phyloP scores from a whole-genome alignment of 2,113 vertebrate species.

The Aepyceros melampus region DNA sequence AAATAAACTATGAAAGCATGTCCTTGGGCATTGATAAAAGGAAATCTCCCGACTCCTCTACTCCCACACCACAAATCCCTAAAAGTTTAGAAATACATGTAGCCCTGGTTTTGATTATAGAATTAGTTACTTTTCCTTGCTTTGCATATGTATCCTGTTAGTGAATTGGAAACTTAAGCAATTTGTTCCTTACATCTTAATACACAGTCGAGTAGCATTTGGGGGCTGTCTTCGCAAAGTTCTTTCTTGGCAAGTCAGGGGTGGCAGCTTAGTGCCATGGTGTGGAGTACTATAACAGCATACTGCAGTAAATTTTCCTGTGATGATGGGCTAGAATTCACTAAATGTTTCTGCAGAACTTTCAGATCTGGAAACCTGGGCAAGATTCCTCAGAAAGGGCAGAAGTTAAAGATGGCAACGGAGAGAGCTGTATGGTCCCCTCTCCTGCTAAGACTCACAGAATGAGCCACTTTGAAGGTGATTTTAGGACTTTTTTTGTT shows the following conservation, averaged over 20 bases:
- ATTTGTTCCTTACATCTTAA: constrained; percentile 63
- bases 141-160: constrained; percentile 56
- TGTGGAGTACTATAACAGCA: constrained; percentile 24
- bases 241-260: constrained; percentile 49
- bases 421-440: not conserved
- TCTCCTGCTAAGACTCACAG: not conserved
- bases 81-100: constrained; percentile 52
- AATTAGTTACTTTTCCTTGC: constrained; percentile 58
- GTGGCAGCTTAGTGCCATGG: constrained; percentile 36
- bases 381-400: constrained; percentile 9
- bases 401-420: not conserved
- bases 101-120: constrained; percentile 58
- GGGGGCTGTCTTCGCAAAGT: constrained; percentile 25
- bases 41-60: not conserved
- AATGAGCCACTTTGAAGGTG: constrained; percentile 13
- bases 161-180: constrained; percentile 53
- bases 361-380: constrained; percentile 41
- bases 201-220: constrained; percentile 38
- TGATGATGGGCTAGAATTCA: constrained; percentile 48
- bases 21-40: constrained; percentile 27
- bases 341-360: constrained; percentile 45
- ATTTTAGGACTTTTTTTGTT: constrained; percentile 10
- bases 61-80: constrained; percentile 42
- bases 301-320: constrained; percentile 38
- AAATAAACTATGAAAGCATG: constrained; percentile 40